phyloP scores from a whole-genome alignment of 2,113 vertebrate genomes.

The Physeter macrocephalus region DNA sequence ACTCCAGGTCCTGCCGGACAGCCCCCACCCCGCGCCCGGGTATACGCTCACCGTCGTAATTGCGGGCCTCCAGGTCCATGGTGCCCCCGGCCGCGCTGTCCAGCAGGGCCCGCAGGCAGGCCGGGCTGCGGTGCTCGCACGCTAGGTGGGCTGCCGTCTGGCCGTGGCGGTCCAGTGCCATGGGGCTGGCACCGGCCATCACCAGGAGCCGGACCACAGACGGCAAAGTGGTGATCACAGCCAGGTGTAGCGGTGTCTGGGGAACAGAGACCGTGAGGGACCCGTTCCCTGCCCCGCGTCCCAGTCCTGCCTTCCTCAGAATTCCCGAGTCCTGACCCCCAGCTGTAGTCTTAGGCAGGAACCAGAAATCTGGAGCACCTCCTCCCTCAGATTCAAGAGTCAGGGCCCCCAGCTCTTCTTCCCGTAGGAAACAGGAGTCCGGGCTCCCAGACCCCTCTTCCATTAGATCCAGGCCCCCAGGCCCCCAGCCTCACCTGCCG shows the following conservation, averaged over 20 bases:
- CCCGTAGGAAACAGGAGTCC: neutral
- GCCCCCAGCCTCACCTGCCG: constrained; percentile 83
- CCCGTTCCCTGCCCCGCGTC: fast-evolving
- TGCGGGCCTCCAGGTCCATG: constrained; percentile 83
- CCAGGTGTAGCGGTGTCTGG: constrained; percentile 91
- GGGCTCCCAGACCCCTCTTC: no score
- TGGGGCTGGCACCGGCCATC: constrained; percentile 81
- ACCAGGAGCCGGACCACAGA: constrained; percentile 82
- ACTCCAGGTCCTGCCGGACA: no score
- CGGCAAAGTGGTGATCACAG: constrained; percentile 87
- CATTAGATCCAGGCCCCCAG: neutral
- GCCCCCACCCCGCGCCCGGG: neutral
- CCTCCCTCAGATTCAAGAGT: neutral
- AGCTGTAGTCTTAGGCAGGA: neutral
- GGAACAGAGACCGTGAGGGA: neutral
- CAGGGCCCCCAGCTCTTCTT: neutral
- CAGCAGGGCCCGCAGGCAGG: constrained; percentile 82
- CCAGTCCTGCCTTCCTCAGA: neutral
- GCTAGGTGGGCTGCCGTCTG: constrained; percentile 88
- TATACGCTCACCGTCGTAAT: constrained; percentile 85
- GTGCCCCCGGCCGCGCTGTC: constrained; percentile 41
- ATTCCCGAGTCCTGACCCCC: neutral
- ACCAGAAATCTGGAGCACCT: neutral
- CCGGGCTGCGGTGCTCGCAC: constrained; percentile 83
- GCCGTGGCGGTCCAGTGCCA: constrained; percentile 87